Base-by-base conservation (phyloP, 2,113 vertebrate genomes). In the Daubentonia madagascariensis region DNA sequence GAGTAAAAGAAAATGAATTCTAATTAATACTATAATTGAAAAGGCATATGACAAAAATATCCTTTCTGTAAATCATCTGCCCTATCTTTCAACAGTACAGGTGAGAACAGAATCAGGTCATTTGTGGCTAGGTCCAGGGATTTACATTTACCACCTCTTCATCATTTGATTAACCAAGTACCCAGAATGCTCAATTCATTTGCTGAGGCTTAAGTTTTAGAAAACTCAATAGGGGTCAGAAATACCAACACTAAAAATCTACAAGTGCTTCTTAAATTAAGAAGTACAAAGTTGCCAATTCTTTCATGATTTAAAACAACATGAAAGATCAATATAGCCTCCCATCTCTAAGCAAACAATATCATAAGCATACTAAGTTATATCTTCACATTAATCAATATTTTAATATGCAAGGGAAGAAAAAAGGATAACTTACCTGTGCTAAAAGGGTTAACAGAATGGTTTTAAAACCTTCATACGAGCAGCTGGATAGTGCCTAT, bases 1-100 rank as follows among this genome's bases (percentile, higher is more conserved):
- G 35, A 97, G 30, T 63, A 68, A 92, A 92, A 94, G 54, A 73
- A 92, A 94, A 91, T 59, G 35, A 85, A 80, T 85, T 84, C 63
- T 91, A 92, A 91, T 79, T 43, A 86, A 80, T 32, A 91, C 20
- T 54, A 11, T 86, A 91, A 50, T 2, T 90, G 52, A 91, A 72
- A 96, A 81, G 52, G 65, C 35, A 80, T 4, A 48, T 48, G 23
- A 67, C 50, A 61, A 96, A 70, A 90, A 48, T 63, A 59, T 72
- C 18, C 32, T 67, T 50, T 70, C 85, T 12, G 9, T 85, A 94
- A 73, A 72, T 67, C 12, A 16, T 40, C 35, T 59, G 18, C 37
- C 54, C 20, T 85, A 1, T 67, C 48, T 85, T 85, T 92, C 35
- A 73, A 85, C 35, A 81, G 22, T 48, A 67, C 20, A 88, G 72